Evolutionary conservation across 1,140 invertebrate species (phyloP), one percentile per base, ranked within the genome.

Genomic region (Venturia canescens): DNA sequence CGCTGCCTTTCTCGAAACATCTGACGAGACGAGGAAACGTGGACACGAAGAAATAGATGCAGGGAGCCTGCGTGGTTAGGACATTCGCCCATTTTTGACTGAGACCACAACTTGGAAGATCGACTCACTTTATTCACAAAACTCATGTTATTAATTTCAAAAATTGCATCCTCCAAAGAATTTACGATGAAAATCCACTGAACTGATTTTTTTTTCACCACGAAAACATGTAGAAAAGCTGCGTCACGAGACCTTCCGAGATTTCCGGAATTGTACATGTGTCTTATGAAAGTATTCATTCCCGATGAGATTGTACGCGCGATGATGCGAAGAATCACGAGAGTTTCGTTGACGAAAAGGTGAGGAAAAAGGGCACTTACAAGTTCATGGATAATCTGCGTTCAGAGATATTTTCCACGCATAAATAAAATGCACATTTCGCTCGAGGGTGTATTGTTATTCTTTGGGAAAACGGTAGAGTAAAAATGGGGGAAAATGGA

Each of bases 1-100:
- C n/a, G n/a, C n/a, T n/a, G 72, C 71, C 80, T 81, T 81, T 81
- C 80, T 78, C 74, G 63, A 81, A 78, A 44, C 80, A 81, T 81
- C 78, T 81, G 80, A 78, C 69, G 80, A 31, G 67, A 78, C 63
- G 57, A 60, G 18, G 9, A 60, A n/a, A 60, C 23, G 18, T 23
- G 11, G 26, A 9, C 27, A 53, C 21, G 21, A n/a, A 27, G 27
- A 29, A 66, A 34, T 3, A 3, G 7, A 34, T 34, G 31, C 31
- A 34, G 31, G 31, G 3, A 34, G 31, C 3, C 31, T 34, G 31
- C 3, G 3, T 34, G 31, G 7, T 7, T 34, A 34, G 31, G 31
- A 34, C 31, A 34, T 34, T 34, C 31, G 31, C 3, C 3, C 7
- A 34, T 34, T 34, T 7, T 7, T 34, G 31, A 34, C 31, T 7